These are phyloP conservation scores for Callopanchax toddi DNA, from an alignment of 2,113 vertebrate species.

Conservation along the genomic window DNA sequence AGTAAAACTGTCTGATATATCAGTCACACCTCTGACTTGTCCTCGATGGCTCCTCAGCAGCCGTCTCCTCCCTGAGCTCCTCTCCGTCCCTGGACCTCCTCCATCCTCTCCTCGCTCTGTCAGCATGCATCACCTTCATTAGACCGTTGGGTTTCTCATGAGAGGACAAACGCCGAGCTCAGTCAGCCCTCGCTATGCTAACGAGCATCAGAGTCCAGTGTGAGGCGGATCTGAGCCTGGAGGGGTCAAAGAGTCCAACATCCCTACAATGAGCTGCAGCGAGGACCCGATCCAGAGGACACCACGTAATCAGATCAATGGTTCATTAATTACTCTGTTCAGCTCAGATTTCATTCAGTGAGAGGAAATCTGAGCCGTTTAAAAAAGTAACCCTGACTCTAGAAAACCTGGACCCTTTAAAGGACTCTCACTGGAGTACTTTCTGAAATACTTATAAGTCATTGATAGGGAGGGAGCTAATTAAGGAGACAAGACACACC, in stretches of 20 bases:
- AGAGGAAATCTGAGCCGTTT: no score
- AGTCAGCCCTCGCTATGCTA: constrained; percentile 17
- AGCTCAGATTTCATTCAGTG: no score
- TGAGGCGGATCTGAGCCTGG: neutral
- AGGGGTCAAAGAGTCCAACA: neutral
- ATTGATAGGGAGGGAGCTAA: no score
- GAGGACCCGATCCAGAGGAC: neutral
- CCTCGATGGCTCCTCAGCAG: no score
- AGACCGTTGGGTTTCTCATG: neutral
- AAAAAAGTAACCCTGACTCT: no score
- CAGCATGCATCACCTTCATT: constrained; percentile 24
- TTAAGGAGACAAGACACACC: no score
- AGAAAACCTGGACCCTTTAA: no score
- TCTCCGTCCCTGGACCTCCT: neutral
- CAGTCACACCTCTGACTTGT: no score
- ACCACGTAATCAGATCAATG: neutral
- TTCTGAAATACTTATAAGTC: no score
- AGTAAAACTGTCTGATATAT: no score
- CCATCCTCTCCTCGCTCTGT: constrained; percentile 3
- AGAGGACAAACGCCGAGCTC: neutral
- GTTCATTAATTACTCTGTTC: no score
- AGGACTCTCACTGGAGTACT: no score
- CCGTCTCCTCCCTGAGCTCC: neutral
- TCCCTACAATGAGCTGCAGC: neutral
- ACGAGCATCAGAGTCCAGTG: constrained; percentile 16